Evolutionary conservation across 2,113 vertebrate species (phyloP), one percentile per base, ranked within the genome.

Genomic region (Notothenia coriiceps): DNA sequence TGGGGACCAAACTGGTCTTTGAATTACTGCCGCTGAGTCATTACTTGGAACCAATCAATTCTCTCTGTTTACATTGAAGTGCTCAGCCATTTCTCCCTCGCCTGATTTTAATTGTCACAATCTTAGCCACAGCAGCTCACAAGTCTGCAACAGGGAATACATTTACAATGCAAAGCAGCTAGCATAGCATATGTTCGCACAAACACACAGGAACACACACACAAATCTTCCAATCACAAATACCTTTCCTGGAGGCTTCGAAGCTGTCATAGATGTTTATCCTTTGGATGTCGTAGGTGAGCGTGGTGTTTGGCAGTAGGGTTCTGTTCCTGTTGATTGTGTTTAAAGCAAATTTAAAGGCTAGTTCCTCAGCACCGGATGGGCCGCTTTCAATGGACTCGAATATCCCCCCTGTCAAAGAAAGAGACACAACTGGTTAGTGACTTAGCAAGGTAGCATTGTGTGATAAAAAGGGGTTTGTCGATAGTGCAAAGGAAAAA

Each of bases 251-350:
- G 77, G 98, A 99, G 92, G 98, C 98, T 93, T 99, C 98, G 75
- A 99, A 99, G 85, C 98, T 99, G 94, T 99, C 98, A 64, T 99
- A 99, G 87, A 99, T 98, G 88, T 99, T 99, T 95, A 99, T 99
- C 95, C 98, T 97, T 92, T 99, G 98, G 75, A 99, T 99, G 74
- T 99, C 98, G 0, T 99, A 99, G 17, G 98, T 99, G 79, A 99
- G 94, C 1, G 98, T 99, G 59, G 98, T 99, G 92, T 99, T 99
- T 91, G 98, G 98, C 94, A 99, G 93, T 91, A 99, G 94, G 62
- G 98, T 99, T 94, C 98, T 96, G 91, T 99, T 99, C 93, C 98
- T 97, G 96, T 99, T 99, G 95, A 99, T 99, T 92, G 98, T 99
- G 87, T 99, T 99, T 94, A 99, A 97, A 94, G 98, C 98, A 96